A percentile compares a stretch with the other conserved stretches of the same genome.
These are phyloP conservation scores for Herpailurus yagouaroundi DNA, from an alignment of 2,113 vertebrate species.

Conservation along the genomic window DNA sequence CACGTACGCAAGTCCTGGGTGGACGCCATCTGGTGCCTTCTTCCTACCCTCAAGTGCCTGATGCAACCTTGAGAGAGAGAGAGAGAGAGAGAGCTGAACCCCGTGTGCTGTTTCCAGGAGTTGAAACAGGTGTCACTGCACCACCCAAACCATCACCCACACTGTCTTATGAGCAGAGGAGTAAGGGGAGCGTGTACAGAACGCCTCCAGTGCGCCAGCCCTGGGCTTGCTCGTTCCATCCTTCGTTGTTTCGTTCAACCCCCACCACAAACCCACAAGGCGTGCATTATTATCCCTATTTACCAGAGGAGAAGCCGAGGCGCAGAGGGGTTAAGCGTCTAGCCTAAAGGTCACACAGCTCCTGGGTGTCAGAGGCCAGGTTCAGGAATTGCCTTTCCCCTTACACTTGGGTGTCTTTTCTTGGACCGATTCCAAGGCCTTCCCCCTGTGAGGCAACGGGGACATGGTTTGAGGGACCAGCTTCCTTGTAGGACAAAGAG, in stretches of 20 bases:
- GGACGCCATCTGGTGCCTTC: background rate
- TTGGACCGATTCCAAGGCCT: background rate
- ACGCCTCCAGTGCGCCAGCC: background rate
- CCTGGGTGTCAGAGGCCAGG: background rate
- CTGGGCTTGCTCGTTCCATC: background rate
- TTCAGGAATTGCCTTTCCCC: background rate
- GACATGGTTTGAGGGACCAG: background rate
- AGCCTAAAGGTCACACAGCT: background rate
- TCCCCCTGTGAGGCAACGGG: background rate
- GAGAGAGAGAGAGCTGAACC: background rate
- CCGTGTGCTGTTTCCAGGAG: fast-evolving
- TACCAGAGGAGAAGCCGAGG: background rate
- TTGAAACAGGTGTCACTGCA: fast-evolving
- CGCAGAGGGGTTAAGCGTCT: background rate
- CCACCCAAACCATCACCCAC: background rate
- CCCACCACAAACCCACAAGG: background rate
- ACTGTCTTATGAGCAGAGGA: background rate
- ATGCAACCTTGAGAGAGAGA: background rate
- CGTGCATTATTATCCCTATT: background rate
- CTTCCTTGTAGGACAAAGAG: background rate
- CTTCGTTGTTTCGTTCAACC: background rate
- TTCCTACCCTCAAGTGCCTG: background rate
- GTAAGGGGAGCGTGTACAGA: background rate
- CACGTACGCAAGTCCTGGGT: background rate
- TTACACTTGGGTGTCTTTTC: background rate